A percentile compares a stretch with the other conserved stretches of the same genome.
Conservation (phyloP, 2,888 invertebrate genomes). For the Peribatodes rhomboidaria region DNA sequence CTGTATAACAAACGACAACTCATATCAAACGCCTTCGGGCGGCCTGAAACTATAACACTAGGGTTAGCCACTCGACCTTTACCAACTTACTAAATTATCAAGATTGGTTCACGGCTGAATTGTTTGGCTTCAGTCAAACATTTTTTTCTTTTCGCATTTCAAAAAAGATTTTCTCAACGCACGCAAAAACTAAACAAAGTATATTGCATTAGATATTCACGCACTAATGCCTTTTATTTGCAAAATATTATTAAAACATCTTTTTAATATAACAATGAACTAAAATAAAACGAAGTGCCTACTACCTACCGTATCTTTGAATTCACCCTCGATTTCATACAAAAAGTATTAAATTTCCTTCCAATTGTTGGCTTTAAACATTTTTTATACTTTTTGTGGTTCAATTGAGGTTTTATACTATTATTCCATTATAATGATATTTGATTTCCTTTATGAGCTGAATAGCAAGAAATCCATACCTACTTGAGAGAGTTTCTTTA, state of each 20-base stretch:
- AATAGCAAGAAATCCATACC: constrained; percentile 25
- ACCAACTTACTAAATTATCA: not conserved
- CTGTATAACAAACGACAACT: too few relatives aligned
- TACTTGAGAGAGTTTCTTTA: constrained; percentile 24
- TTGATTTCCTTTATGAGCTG: constrained; percentile 30
- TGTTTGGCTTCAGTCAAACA: too few relatives aligned
- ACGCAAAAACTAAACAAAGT: not conserved
- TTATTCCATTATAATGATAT: constrained; percentile 41
- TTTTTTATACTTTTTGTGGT: constrained; percentile 32
- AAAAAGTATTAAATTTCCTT: constrained; percentile 30
- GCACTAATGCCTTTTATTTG: constrained; percentile 49
- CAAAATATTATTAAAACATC: constrained; percentile 48
- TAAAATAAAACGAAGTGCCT: constrained; percentile 31
- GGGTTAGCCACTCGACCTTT: too few relatives aligned
- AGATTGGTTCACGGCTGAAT: not conserved
- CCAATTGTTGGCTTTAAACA: constrained; percentile 26
- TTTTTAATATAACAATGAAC: constrained; percentile 26
- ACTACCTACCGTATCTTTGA: constrained; percentile 18
- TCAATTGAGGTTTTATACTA: constrained; percentile 31
- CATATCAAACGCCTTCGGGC: too few relatives aligned
- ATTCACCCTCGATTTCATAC: constrained; percentile 24
- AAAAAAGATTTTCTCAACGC: not conserved
- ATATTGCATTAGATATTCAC: constrained; percentile 45
- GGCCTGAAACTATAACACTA: too few relatives aligned
- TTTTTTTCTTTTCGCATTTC: not conserved